These are phyloP conservation scores for Neria commutata DNA, from an alignment of 2,888 invertebrate genomes.

Conservation along the genomic window DNA sequence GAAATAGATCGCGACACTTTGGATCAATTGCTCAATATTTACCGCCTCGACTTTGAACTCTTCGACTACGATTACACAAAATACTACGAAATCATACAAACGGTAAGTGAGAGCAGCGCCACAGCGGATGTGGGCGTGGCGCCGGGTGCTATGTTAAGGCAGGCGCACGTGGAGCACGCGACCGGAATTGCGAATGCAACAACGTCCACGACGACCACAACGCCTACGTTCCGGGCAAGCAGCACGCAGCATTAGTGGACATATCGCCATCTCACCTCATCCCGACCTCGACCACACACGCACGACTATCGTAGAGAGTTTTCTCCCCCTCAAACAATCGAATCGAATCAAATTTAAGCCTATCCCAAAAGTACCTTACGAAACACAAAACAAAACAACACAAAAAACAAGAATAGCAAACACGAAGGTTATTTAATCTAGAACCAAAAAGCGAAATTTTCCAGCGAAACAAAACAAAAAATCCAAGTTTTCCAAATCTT, in stretches of 20 bases:
- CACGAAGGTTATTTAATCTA: conserved; percentile 5
- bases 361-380: conserved; percentile 24
- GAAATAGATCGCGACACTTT: conserved; percentile 66
- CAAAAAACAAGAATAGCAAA: background rate
- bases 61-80: conserved; percentile 69
- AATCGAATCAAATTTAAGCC: no score
- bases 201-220: conserved; percentile 11
- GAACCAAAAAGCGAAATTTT: conserved; percentile 35
- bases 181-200: background rate
- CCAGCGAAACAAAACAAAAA: no score
- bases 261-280: conserved; percentile 8
- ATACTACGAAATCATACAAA: conserved; percentile 64
- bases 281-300: background rate
- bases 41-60: conserved; percentile 72
- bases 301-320: background rate
- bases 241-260: conserved; percentile 27
- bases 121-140: conserved; percentile 37
- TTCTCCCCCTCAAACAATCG: conserved; percentile 12
- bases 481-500: conserved; percentile 46
- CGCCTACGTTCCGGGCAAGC: conserved; percentile 8
- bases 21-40: conserved; percentile 68
- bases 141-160: background rate
- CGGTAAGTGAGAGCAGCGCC: conserved; percentile 38
- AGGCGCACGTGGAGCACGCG: background rate
- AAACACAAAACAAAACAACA: conserved; percentile 40